These are phyloP conservation scores for Diabrotica undecimpunctata DNA, from an alignment of 1,140 invertebrate species.

Conservation along the genomic window DNA sequence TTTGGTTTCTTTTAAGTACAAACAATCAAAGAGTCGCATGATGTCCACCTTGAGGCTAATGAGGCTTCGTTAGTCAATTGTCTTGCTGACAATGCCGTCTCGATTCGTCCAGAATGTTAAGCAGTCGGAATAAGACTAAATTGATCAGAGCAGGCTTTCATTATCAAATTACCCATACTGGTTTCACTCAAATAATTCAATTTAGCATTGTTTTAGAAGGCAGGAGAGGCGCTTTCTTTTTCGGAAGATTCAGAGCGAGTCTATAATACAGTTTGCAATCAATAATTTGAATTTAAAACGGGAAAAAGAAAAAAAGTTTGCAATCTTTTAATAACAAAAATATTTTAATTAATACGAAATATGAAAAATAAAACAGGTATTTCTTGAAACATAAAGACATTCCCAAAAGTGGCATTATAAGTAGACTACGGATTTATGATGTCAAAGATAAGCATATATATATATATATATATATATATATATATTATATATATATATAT, in stretches of 20 bases:
- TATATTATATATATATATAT: too few species aligned
- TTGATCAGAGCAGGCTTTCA: conserved; percentile 26
- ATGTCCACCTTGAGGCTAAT: conserved; percentile 34
- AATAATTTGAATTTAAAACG: too few species aligned
- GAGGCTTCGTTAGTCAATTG: conserved; percentile 43
- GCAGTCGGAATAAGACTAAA: conserved; percentile 28
- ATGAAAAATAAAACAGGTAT: too few species aligned
- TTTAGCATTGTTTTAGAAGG: conserved; percentile 26
- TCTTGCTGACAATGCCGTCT: conserved; percentile 40
- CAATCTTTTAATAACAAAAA: too few species aligned
- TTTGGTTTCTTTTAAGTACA: background rate
- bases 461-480: too few species aligned
- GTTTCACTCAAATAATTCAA: conserved; percentile 29
- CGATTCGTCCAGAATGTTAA: conserved; percentile 36
- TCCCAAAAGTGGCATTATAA: too few species aligned
- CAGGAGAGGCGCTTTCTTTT: background rate
- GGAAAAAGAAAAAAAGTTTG: too few species aligned
- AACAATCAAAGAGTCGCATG: conserved; percentile 16
- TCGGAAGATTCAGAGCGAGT: background rate
- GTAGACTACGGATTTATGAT: too few species aligned
- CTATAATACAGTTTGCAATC: too few species aligned
- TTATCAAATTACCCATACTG: conserved; percentile 28
- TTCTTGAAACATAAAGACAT: too few species aligned
- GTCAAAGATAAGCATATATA: too few species aligned
- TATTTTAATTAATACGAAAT: too few species aligned